Conservation (phyloP, 2,888 invertebrate genomes). For the Dryocosmus kuriphilus region DNA sequence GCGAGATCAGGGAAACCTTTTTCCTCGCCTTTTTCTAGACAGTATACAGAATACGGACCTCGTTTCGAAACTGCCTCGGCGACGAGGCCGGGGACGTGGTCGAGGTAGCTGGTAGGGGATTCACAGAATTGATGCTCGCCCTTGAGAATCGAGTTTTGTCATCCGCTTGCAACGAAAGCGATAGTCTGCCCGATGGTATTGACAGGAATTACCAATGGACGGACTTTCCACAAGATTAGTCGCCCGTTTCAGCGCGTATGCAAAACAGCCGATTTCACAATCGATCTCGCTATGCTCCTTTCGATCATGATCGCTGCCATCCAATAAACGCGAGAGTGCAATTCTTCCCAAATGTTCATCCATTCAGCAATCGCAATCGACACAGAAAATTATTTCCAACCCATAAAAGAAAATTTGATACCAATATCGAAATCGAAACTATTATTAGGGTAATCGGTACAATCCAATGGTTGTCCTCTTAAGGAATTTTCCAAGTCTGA, state of each 20-base stretch:
- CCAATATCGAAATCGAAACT: neutral
- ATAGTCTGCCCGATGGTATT: conserved; percentile 32
- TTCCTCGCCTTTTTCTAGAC: conserved; percentile 14
- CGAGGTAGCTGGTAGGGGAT: conserved; percentile 36
- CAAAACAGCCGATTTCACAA: neutral
- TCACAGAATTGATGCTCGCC: conserved; percentile 50
- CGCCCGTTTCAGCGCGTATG: conserved; percentile 30
- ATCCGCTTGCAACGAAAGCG: conserved; percentile 44
- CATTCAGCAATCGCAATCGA: neutral
- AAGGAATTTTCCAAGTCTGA: too few species aligned
- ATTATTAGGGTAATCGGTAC: too few species aligned
- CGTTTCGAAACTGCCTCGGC: conserved; percentile 42
- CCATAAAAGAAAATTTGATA: neutral
- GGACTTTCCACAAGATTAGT: conserved; percentile 52
- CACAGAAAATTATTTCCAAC: neutral
- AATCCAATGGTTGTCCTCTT: too few species aligned
- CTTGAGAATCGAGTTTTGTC: conserved; percentile 56
- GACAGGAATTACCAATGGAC: conserved; percentile 54
- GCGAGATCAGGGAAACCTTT: conserved; percentile 22
- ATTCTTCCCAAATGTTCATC: neutral
- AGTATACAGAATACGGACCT: conserved; percentile 7
- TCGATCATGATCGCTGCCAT: neutral
- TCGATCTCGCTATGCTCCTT: conserved; percentile 6
- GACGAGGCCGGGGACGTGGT: conserved; percentile 32
- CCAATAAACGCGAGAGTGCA: neutral